Evolutionary conservation across 1,140 invertebrate genomes (phyloP), one percentile per base, ranked within the genome.

Genomic region (Lasaia peninsularis): DNA sequence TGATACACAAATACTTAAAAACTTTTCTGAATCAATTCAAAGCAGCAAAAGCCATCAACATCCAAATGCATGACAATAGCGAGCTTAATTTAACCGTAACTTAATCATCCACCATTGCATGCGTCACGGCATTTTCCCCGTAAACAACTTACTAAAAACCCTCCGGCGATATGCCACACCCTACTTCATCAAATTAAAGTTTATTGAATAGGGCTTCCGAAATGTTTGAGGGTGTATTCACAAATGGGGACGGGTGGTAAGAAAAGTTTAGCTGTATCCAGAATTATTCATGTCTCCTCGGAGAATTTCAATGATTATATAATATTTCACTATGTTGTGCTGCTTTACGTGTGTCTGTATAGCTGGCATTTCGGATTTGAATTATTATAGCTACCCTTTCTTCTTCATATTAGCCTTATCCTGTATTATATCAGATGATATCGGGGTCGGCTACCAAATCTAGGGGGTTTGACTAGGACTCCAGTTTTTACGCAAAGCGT

Each of bases 271-370:
- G 63, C 71, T 71, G 69, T 70, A 69, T 51, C 12, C 34, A 52
- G 72, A 78, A 82, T 80, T 82, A 82, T 82, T 82, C 75, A 80
- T 82, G 79, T 75, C 68, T 68, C 60, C 65, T 69, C 73, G 60
- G 61, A 61, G 71, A 72, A 69, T 75, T 75, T 70, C 77, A 71
- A 80, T 77, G 75, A 75, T 34, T 37, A 32, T 32, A 52, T 52
- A 52, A 55, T 28, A 40, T 24, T 37, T 55, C 9, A 44, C 37
- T 44, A 44, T 18, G 12, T 40, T 8, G 16, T 18, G 10, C 16
- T 1, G 16, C 37, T 40, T 40, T 40, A 6, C 16, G 5, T 40
- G 9, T 28, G 8, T 28, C 24, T 28, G 24, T 7, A 28, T 6
- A 28, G 5, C 24, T 28, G 5, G 24, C 5, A 1, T 28, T 7